These are phyloP conservation scores for Lapara coniferarum DNA, from an alignment of 2,888 invertebrate species.

Conservation along the genomic window DNA sequence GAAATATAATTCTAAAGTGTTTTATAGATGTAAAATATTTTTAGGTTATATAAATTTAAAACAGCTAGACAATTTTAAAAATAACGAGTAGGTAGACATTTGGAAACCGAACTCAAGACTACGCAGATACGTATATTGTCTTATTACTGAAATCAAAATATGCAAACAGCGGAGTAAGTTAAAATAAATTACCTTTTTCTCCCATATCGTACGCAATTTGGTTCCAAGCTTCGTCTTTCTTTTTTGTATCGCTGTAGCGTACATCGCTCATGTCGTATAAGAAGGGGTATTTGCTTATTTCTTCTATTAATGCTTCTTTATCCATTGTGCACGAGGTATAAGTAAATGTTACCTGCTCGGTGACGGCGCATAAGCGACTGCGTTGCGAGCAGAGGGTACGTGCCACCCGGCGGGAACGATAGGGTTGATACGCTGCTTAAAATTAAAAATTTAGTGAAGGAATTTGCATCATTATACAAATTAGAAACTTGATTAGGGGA, in stretches of 20 bases:
- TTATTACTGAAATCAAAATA: neutral
- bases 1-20: neutral
- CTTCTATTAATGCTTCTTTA: constrained; percentile 29
- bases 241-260: constrained; percentile 27
- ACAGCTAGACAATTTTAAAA: neutral
- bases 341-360: neutral
- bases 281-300: constrained; percentile 27
- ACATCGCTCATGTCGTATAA: constrained; percentile 28
- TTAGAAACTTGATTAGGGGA: no score
- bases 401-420: neutral
- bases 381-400: neutral
- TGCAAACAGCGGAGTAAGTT: constrained; percentile 32
- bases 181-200: constrained; percentile 33
- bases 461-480: no score
- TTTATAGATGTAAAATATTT: neutral
- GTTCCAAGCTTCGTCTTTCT: constrained; percentile 26
- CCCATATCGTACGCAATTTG: constrained; percentile 32
- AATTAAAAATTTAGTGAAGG: no score
- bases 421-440: neutral
- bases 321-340: constrained; percentile 17
- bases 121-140: no score
- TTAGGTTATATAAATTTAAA: neutral
- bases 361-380: neutral
- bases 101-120: neutral
- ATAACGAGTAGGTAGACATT: neutral